phyloP scores from a whole-genome alignment of 2,797 vertebrate genomes.

The Myotis vivesi region DNA sequence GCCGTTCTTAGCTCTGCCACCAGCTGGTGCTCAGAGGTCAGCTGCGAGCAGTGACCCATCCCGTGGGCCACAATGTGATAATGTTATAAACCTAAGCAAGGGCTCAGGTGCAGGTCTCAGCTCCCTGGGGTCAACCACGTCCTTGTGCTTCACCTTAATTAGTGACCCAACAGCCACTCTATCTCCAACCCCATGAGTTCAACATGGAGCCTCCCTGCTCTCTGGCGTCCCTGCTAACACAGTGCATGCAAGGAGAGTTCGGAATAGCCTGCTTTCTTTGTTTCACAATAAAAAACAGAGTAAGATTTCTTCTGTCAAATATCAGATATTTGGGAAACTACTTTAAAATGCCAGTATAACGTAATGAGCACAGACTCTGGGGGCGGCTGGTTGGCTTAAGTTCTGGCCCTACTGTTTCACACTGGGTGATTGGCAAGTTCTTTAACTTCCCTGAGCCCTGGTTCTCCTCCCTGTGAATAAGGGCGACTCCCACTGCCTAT shows the following conservation, averaged over 20 bases:
- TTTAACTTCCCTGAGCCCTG: neutral
- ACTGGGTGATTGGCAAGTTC: neutral
- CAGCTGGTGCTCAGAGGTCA: neutral
- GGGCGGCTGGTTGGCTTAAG: neutral
- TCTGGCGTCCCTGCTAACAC: neutral
- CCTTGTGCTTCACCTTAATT: neutral
- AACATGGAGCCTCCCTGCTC: neutral
- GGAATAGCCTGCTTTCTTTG: neutral
- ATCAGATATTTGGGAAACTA: neutral
- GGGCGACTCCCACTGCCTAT: neutral
- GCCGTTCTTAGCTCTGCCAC: neutral
- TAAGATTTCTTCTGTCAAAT: neutral
- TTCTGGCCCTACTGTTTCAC: neutral
- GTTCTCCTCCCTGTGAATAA: neutral
- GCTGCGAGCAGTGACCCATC: neutral
- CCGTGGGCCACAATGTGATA: too few species aligned
- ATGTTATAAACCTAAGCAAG: too few species aligned
- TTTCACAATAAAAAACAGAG: neutral
- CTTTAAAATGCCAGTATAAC: neutral
- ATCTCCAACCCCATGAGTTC: neutral
- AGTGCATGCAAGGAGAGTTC: neutral
- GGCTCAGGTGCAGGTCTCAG: neutral
- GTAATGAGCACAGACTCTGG: neutral
- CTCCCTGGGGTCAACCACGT: neutral
- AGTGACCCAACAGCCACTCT: neutral